phyloP scores from a whole-genome alignment of 2,113 vertebrate species.

The Proterorhinus semilunaris region DNA sequence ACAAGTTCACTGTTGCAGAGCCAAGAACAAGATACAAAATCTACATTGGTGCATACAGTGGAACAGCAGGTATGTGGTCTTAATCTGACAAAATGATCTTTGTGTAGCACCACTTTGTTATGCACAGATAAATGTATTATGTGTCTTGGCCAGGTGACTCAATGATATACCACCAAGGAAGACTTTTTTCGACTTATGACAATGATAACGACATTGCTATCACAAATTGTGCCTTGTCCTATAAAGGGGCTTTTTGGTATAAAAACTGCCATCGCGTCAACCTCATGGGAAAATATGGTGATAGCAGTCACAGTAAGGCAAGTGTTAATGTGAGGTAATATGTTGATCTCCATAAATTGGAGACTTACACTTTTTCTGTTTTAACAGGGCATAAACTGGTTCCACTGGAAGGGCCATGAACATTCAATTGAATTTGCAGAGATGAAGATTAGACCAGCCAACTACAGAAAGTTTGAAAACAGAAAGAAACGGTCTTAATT shows the following conservation, averaged over 20 bases:
- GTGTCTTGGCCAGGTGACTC: conserved; percentile 83
- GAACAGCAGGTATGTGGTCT: conserved; percentile 83
- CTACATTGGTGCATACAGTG: conserved; percentile 84
- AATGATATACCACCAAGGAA: conserved; percentile 90
- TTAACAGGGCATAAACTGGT: conserved; percentile 94
- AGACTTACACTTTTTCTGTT: neutral
- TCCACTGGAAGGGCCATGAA: conserved; percentile 97
- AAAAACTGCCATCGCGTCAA: conserved; percentile 98
- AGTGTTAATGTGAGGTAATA: conserved; percentile 11
- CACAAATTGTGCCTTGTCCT: conserved; percentile 96
- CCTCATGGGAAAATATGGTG: conserved; percentile 93
- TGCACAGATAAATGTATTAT: neutral
- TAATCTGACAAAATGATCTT: neutral
- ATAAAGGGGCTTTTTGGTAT: conserved; percentile 98
- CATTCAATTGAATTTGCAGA: conserved; percentile 92
- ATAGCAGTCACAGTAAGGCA: conserved; percentile 93
- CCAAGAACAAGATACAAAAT: conserved; percentile 84
- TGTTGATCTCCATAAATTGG: neutral
- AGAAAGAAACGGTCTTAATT: conserved; percentile 85
- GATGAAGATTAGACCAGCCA: conserved; percentile 92
- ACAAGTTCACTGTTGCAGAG: conserved; percentile 83
- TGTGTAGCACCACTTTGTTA: neutral
- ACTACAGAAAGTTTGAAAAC: conserved; percentile 88
- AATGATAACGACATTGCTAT: conserved; percentile 94
- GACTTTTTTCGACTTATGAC: conserved; percentile 94